Evolutionary conservation across 2,888 invertebrate species (phyloP), one percentile per base, ranked within the genome.

Genomic region (Argyresthia goedartella): DNA sequence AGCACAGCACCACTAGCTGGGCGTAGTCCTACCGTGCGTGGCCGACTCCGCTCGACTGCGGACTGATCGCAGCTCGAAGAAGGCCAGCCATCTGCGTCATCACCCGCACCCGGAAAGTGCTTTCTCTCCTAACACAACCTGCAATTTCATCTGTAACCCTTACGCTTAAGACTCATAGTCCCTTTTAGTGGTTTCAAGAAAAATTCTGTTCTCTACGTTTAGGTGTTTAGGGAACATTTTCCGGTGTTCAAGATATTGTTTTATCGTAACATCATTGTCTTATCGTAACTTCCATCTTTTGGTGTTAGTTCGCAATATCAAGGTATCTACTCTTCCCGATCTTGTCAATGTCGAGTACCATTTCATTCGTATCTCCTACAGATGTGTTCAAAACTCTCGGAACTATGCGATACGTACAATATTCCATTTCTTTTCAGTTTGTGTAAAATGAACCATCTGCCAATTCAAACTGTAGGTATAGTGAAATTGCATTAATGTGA

Each of bases 101-200:
- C 71, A 76, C 66, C 67, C 66, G 62, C 55, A 62, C 54, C 76
- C 80, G 76, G 78, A 84, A 82, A 80, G 84, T 82, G 80, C 85
- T 86, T 86, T 86, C 85, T 85, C 84, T 81, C 76, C 59, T 53
- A 57, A 53, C 58, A 52, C 52, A 54, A 52, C 54, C 53, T 55
- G 67, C 57, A 76, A 75, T 77, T 71, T 61, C 59, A 55, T 57
- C 67, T 64, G 58, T 80, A 76, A 62, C 56, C 36, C 70, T 57
- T 53, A 52, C 57, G 56, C 57, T 58, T 76, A 81, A 71, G 66
- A 76, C 71, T 61, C 62, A 73, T 56, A 53, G 47, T 34, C 50
- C 50, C 25, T 25, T 25, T 25, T 25, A 25, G 25, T 25, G 6
- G 25, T 25, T 25, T 25, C 2, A 25, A 25, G 25, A 25, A 25